Base-by-base conservation (phyloP, 2,797 vertebrate species). In the Paramormyrops hopkinsi region DNA sequence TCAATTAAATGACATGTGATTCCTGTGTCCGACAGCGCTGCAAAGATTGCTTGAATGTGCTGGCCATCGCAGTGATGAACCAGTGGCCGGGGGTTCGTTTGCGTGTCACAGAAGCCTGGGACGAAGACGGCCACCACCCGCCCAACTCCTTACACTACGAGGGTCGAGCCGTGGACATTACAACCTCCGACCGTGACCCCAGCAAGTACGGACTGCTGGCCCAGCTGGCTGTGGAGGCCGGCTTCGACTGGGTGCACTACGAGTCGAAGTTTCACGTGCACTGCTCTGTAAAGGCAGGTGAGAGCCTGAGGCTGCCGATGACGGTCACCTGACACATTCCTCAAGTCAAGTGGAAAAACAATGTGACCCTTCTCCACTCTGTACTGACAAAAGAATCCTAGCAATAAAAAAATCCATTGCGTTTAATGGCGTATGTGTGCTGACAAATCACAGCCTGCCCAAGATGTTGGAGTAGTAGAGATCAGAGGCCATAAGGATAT, bases 171-270 rank as follows among this genome's bases (percentile, higher is more conserved):
- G 95, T 99, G 93, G 98, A 99, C 93, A 98, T 99, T 94, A 99
- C 98, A 90, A 99, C 99, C 0, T 97, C 98, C 0, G 98, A 99
- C 94, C 96, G 98, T 0, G 97, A 97, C 92, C 97, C 97, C 5
- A 96, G 97, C 90, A 99, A 99, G 93, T 99, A 99, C 0, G 99
- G 99, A 53, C 95, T 98, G 83, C 95, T 99, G 92, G 98, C 99
- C 0, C 98, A 98, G 92, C 94, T 99, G 93, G 99, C 99, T 0
- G 97, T 99, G 88, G 98, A 99, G 93, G 99, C 99, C 0, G 99
- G 99, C 89, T 99, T 99, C 65, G 99, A 99, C 95, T 99, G 98
- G 98, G 99, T 99, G 91, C 96, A 98, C 95, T 99, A 99, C 0
- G 98, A 99, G 92, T 99, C 99, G 92, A 99, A 97, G 91, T 97